A percentile compares a stretch with the other conserved stretches of the same genome.
Evolutionary conservation across 2,888 invertebrate species (phyloP).

Genomic region (Ophion costatus): DNA sequence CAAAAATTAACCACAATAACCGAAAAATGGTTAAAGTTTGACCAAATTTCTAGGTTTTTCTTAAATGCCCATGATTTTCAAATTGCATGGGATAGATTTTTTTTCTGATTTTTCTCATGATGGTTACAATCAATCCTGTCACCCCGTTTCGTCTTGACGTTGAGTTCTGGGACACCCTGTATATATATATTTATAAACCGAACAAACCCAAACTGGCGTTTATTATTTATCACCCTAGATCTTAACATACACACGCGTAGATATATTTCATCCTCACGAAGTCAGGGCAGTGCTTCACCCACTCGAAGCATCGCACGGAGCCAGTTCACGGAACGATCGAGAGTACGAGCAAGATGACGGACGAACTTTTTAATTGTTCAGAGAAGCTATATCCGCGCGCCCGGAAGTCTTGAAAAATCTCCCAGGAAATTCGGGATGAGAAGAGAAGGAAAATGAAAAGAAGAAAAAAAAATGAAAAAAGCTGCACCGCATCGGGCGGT

Average conservation of each 20-base stretch:
- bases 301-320: background rate
- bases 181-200: too few species aligned
- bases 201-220: too few species aligned
- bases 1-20: too few species aligned
- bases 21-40: too few species aligned
- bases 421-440: conserved; percentile 15
- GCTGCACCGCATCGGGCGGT: background rate
- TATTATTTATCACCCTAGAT: too few species aligned
- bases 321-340: background rate
- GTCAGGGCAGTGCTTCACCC: background rate
- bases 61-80: too few species aligned
- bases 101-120: too few species aligned
- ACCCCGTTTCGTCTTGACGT: too few species aligned
- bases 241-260: background rate
- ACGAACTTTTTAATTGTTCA: conserved; percentile 2
- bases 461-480: background rate
- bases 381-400: background rate
- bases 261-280: background rate
- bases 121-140: too few species aligned
- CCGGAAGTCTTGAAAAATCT: conserved; percentile 23
- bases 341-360: background rate
- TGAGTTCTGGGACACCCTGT: too few species aligned
- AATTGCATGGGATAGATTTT: too few species aligned
- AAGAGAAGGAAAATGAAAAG: background rate
- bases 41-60: too few species aligned